These are phyloP conservation scores for Calyptomena viridis DNA, from an alignment of 2,113 vertebrate genomes.

Conservation along the genomic window DNA sequence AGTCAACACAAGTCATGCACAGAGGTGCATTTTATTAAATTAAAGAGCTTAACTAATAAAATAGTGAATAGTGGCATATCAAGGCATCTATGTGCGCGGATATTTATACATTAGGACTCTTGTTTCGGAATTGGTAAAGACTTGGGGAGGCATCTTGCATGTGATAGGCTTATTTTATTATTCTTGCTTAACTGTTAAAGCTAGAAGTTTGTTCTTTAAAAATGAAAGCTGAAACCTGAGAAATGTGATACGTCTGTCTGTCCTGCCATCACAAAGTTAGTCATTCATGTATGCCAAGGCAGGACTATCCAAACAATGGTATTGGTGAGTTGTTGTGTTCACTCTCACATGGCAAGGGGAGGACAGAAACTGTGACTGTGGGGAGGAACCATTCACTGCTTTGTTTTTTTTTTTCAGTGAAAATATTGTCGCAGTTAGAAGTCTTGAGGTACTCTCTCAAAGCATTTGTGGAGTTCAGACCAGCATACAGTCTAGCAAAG, in stretches of 20 bases:
- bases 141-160: background rate
- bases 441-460: constrained; percentile 58
- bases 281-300: background rate
- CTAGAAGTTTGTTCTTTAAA: background rate
- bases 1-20: background rate
- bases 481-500: constrained; percentile 57
- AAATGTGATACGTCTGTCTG: background rate
- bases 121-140: background rate
- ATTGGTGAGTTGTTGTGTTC: background rate
- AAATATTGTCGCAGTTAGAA: constrained; percentile 58
- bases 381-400: background rate
- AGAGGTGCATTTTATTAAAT: background rate
- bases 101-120: background rate
- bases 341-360: background rate
- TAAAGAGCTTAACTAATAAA: background rate
- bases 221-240: background rate
- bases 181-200: background rate
- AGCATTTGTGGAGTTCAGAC: constrained; percentile 58
- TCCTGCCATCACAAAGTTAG: background rate
- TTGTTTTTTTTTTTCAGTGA: constrained; percentile 19
- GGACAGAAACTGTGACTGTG: background rate
- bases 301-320: background rate
- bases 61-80: background rate
- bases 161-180: background rate
- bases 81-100: background rate